A percentile compares a stretch with the other conserved stretches of the same genome.
Conservation (phyloP, 2,113 vertebrate genomes). For the Pelobates fuscus region DNA sequence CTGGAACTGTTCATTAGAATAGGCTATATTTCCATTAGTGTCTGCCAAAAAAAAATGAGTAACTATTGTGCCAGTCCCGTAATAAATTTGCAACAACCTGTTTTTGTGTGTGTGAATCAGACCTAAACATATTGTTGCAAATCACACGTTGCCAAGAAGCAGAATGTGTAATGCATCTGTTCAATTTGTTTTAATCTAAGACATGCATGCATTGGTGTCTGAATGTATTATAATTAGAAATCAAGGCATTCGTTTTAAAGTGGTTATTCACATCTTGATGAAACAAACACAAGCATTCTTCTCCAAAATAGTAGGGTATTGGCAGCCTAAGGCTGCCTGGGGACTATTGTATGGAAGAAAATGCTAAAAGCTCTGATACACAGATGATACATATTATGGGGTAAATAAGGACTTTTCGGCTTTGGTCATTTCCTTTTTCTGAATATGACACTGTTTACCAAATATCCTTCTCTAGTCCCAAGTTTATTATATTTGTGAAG, state of each 20-base stretch:
- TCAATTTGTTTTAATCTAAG: conserved; percentile 24
- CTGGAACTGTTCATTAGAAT: conserved; percentile 21
- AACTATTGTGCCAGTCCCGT: neutral
- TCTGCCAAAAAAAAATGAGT: conserved; percentile 10
- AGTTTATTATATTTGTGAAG: no score
- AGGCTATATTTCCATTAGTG: neutral
- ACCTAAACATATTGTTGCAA: conserved; percentile 13
- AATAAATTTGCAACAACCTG: conserved; percentile 38
- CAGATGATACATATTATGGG: neutral
- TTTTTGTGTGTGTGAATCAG: conserved; percentile 20
- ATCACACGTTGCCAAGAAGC: conserved; percentile 11
- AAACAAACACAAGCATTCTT: conserved; percentile 32
- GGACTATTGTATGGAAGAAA: conserved; percentile 11
- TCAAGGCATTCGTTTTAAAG: conserved; percentile 24
- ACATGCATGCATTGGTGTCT: conserved; percentile 1
- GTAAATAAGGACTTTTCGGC: conserved; percentile 29
- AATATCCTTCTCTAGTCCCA: no score
- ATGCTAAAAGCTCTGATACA: neutral
- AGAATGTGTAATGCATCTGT: conserved; percentile 38
- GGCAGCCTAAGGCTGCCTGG: conserved; percentile 17
- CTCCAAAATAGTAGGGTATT: conserved; percentile 17
- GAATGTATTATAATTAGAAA: conserved; percentile 39
- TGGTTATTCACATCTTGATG: conserved; percentile 42
- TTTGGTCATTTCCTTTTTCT: neutral
- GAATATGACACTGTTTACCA: neutral